Conservation (phyloP, 2,113 vertebrate genomes). For the Hystrix cristata region DNA sequence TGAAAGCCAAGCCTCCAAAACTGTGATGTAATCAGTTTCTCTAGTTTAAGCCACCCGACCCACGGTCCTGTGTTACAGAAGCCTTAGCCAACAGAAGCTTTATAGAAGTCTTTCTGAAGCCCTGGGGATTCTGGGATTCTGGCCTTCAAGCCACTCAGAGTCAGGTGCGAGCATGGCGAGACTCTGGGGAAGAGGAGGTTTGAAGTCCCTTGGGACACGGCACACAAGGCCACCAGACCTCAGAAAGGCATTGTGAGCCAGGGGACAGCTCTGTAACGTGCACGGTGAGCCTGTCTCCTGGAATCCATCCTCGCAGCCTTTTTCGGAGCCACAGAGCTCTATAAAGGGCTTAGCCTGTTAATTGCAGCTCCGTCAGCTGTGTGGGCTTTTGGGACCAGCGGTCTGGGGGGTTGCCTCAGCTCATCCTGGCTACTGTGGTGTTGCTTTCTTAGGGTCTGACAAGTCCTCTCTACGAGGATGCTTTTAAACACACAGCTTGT, state of each 20-base stretch:
- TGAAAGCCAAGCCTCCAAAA: background rate
- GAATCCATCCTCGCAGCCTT: background rate
- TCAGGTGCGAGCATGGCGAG: too few relatives aligned
- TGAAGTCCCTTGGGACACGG: background rate
- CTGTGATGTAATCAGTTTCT: background rate
- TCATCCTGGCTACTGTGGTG: background rate
- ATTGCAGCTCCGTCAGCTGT: background rate
- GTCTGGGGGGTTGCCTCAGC: background rate
- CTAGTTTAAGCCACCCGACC: background rate
- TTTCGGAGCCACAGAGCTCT: background rate
- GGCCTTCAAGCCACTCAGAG: background rate
- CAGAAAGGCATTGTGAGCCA: background rate
- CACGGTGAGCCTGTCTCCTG: background rate
- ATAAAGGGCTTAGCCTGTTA: slow-evolving; percentile 9
- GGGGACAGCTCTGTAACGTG: fast-evolving
- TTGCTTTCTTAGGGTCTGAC: background rate
- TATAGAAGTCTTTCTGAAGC: background rate
- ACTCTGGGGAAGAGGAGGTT: background rate
- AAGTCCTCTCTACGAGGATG: background rate
- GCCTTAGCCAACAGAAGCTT: background rate
- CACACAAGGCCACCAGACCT: background rate
- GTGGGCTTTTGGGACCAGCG: background rate
- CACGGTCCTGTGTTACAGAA: background rate
- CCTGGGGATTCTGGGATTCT: background rate
- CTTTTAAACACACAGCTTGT: background rate